A percentile compares a stretch with the other conserved stretches of the same genome.
phyloP scores from a whole-genome alignment of 2,888 invertebrate species.

The Melitaea athalia region DNA sequence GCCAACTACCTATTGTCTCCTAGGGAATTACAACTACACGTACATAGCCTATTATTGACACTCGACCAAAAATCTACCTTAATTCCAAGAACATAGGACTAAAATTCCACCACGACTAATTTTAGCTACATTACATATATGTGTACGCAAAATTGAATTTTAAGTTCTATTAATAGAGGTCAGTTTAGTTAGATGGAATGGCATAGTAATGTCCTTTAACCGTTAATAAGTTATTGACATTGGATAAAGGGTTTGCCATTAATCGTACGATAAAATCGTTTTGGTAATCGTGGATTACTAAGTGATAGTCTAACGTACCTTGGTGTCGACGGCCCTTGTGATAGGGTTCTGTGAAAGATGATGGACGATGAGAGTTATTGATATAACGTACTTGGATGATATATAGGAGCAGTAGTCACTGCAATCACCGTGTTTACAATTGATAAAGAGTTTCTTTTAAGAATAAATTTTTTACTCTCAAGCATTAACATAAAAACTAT shows the following conservation, averaged over 20 bases:
- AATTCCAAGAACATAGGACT: conserved; percentile 29
- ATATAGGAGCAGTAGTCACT: too few relatives aligned
- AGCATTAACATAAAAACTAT: too few relatives aligned
- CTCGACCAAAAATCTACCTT: conserved; percentile 44
- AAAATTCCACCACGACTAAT: conserved; percentile 25
- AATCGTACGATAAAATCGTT: conserved; percentile 78
- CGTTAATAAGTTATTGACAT: conserved; percentile 57
- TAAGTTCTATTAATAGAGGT: conserved; percentile 34
- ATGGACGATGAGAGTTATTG: not conserved
- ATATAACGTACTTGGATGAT: not conserved
- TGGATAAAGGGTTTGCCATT: conserved; percentile 76
- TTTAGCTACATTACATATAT: conserved; percentile 7
- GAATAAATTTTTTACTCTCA: too few relatives aligned
- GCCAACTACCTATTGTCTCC: conserved; percentile 76
- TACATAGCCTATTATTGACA: conserved; percentile 58
- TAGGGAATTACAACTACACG: conserved; percentile 71
- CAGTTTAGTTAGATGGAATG: conserved; percentile 38
- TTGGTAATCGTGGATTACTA: conserved; percentile 76
- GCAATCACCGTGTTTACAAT: too few relatives aligned
- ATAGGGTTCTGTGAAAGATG: conserved; percentile 33
- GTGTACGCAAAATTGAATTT: conserved; percentile 9
- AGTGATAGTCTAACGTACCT: conserved; percentile 69
- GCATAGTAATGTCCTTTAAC: conserved; percentile 49
- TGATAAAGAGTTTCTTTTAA: too few relatives aligned
- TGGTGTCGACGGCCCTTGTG: conserved; percentile 59